phyloP scores from a whole-genome alignment of 2,888 invertebrate species.

The Dusona sp. region DNA sequence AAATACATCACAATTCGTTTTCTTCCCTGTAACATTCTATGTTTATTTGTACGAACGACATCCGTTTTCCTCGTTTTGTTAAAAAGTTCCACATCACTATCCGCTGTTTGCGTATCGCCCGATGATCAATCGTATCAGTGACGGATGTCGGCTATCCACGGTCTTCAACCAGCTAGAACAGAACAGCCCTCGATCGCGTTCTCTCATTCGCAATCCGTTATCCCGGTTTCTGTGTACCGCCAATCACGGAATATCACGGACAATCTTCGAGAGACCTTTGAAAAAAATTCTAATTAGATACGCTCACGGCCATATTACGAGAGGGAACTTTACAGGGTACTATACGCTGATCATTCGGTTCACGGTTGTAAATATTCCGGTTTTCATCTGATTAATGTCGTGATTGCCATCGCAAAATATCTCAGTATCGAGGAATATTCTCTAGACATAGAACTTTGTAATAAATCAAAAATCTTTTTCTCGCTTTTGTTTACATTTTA shows the following conservation, averaged over 20 bases:
- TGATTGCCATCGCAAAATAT: not conserved
- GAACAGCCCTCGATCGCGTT: slow-evolving; percentile 8
- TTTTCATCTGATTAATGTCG: not conserved
- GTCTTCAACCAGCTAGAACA: slow-evolving; percentile 25
- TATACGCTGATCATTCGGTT: not conserved
- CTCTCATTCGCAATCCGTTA: slow-evolving; percentile 58
- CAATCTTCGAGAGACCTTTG: not conserved
- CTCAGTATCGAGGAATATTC: not conserved
- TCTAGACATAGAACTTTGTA: not conserved
- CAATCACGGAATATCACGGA: slow-evolving; percentile 37
- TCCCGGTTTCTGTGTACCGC: slow-evolving; percentile 33
- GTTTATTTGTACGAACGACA: slow-evolving; percentile 48
- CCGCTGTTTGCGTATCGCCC: slow-evolving; percentile 35
- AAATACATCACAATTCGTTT: slow-evolving; percentile 16
- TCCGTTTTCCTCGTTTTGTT: slow-evolving; percentile 64
- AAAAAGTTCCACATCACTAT: slow-evolving; percentile 35
- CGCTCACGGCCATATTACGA: slow-evolving; percentile 11
- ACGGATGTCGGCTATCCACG: slow-evolving; percentile 60
- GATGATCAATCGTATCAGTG: slow-evolving; percentile 61
- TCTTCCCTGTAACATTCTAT: slow-evolving; percentile 14
- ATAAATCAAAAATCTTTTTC: not conserved
- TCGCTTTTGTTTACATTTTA: not conserved
- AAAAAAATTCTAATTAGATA: slow-evolving; percentile 52
- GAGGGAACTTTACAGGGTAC: not conserved
- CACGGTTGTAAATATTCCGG: slow-evolving; percentile 4